Evolutionary conservation across 30 jellyfish, hydroid and myxozoan species (phyloP).

Genomic region (Turritopsis rubra): DNA sequence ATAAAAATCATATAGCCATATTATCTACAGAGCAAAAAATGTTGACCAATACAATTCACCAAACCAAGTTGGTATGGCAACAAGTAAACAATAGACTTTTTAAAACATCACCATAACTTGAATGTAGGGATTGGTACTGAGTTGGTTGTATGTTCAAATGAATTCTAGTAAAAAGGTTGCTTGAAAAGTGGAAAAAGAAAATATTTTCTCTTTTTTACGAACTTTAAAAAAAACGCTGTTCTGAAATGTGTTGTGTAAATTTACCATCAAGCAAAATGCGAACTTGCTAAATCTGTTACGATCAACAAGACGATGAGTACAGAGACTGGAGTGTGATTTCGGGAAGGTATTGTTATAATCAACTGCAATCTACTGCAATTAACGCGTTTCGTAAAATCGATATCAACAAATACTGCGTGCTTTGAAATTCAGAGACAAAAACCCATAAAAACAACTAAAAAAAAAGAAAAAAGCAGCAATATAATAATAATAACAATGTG

Average conservation of each 20-base stretch:
- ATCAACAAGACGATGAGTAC: too few relatives aligned
- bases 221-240: too few relatives aligned
- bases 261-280: background rate
- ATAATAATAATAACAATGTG: background rate
- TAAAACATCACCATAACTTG: background rate
- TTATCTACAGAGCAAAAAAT: background rate
- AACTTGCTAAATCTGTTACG: background rate
- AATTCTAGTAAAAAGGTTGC: too few relatives aligned
- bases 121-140: too few relatives aligned
- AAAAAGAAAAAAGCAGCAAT: background rate
- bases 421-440: background rate
- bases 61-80: background rate
- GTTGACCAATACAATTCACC: background rate
- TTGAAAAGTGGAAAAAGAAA: too few relatives aligned
- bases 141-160: background rate
- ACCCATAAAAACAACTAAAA: background rate
- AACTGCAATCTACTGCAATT: background rate
- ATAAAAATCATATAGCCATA: background rate
- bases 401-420: background rate
- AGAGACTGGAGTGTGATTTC: too few relatives aligned
- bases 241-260: too few relatives aligned
- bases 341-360: background rate
- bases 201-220: too few relatives aligned
- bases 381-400: background rate
- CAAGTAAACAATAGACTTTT: background rate